Evolutionary conservation across 2,888 invertebrate species (phyloP).

Genomic region (Malacosoma neustria): DNA sequence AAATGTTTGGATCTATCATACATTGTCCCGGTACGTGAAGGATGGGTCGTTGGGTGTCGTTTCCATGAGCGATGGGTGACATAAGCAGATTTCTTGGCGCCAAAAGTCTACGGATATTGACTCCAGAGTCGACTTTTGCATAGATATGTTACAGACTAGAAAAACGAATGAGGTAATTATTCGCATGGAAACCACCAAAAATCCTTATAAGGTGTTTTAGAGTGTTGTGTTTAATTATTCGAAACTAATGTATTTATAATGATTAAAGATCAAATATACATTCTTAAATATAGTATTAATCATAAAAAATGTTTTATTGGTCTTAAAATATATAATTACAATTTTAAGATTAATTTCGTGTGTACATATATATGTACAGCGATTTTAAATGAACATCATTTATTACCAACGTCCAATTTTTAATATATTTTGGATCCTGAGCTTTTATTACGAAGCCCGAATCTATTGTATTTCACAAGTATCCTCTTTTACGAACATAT

Average conservation of each 20-base stretch:
- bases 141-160: neutral
- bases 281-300: too few relatives aligned
- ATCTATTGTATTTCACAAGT: too few relatives aligned
- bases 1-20: constrained; percentile 46
- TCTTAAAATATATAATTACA: too few relatives aligned
- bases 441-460: too few relatives aligned
- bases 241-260: neutral
- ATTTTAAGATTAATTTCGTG: too few relatives aligned
- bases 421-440: too few relatives aligned
- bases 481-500: too few relatives aligned
- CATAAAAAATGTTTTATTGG: too few relatives aligned
- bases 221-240: constrained; percentile 1
- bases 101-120: constrained; percentile 9
- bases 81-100: constrained; percentile 29
- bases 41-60: constrained; percentile 14
- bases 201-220: too few relatives aligned
- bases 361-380: too few relatives aligned
- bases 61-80: constrained; percentile 22
- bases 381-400: too few relatives aligned
- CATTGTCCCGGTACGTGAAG: constrained; percentile 19
- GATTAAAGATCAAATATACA: constrained; percentile 4
- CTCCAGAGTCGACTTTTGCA: neutral
- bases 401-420: too few relatives aligned
- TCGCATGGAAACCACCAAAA: neutral
- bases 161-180: neutral